A percentile compares a stretch with the other conserved stretches of the same genome.
Conservation (phyloP, 2,797 vertebrate species). For the Poliocrania exsul region DNA sequence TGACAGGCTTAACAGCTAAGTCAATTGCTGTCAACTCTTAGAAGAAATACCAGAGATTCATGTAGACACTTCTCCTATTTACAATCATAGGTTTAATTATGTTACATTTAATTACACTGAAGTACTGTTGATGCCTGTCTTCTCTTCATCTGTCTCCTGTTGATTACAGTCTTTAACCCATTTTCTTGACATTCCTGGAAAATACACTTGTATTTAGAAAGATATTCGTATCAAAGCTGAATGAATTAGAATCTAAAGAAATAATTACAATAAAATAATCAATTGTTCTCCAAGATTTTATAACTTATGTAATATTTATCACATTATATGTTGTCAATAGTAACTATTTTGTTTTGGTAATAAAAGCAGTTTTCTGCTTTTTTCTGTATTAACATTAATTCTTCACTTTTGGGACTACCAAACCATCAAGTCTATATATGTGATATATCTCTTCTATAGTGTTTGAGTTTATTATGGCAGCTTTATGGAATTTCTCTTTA, state of each 20-base stretch:
- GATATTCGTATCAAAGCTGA: not conserved
- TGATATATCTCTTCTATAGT: not conserved
- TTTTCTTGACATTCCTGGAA: not conserved
- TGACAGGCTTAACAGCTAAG: slow-evolving; percentile 3
- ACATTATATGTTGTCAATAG: not conserved
- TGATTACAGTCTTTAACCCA: not conserved
- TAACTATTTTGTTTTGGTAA: not conserved
- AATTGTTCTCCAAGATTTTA: not conserved
- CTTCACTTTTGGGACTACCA: not conserved
- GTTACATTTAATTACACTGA: not conserved
- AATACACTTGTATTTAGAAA: not conserved
- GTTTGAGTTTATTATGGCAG: not conserved
- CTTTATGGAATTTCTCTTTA: not conserved
- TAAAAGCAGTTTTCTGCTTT: not conserved
- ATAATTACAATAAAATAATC: not conserved
- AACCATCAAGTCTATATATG: not conserved
- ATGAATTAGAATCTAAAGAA: not conserved
- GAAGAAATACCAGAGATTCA: slow-evolving; percentile 15
- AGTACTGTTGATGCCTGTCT: not conserved
- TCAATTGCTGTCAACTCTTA: not conserved
- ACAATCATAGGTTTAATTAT: not conserved
- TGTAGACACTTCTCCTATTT: not conserved
- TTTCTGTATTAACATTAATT: not conserved
- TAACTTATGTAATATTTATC: not conserved
- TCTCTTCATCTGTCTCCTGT: not conserved